Percentiles rank a stretch among this genome's conserved stretches.
Evolutionary conservation across 35 echinoderm and acorn worm species (phyloP).

Genomic region (Hemicentrotus pulcherrimus): DNA sequence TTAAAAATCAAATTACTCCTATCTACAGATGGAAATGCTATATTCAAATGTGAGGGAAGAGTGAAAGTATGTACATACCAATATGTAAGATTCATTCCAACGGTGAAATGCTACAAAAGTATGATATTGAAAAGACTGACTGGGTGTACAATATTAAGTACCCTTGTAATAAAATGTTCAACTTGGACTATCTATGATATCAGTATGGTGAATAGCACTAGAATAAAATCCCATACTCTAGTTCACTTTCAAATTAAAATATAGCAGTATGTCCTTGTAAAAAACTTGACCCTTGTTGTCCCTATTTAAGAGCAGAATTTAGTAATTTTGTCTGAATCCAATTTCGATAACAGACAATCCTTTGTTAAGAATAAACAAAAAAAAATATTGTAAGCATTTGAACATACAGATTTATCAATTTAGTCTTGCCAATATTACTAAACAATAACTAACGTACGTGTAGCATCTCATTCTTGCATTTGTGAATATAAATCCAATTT

Average conservation of each 20-base stretch:
- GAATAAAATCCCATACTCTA: neutral
- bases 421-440: neutral
- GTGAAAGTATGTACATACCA: neutral
- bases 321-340: neutral
- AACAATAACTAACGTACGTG: neutral
- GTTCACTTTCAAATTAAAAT: neutral
- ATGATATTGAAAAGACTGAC: neutral
- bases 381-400: too few relatives aligned
- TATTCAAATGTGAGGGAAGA: neutral
- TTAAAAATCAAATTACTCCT: neutral
- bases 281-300: too few relatives aligned
- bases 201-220: neutral
- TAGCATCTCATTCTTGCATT: neutral
- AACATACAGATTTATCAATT: too few relatives aligned
- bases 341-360: neutral
- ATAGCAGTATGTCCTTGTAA: neutral
- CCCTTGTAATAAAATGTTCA: neutral
- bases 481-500: neutral
- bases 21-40: neutral
- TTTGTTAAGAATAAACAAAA: neutral
- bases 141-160: neutral
- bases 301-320: too few relatives aligned
- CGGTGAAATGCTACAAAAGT: neutral
- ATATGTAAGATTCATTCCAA: neutral
- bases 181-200: neutral